These are phyloP conservation scores for Melanophora roralis DNA, from an alignment of 2,888 invertebrate genomes.

Conservation along the genomic window DNA sequence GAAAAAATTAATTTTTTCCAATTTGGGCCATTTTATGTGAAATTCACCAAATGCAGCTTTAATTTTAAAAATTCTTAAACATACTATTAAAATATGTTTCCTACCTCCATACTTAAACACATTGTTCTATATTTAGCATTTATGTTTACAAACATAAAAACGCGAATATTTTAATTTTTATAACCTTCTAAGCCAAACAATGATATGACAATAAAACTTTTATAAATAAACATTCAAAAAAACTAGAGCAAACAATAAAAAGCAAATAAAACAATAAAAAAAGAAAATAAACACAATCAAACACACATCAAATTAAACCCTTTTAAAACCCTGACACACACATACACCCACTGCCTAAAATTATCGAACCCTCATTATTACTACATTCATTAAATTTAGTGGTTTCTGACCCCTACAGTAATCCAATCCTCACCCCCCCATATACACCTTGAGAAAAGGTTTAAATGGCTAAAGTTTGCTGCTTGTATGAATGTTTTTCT, in stretches of 20 bases:
- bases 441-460: neutral
- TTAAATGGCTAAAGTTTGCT: neutral
- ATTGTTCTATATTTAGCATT: too few species aligned
- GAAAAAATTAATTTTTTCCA: too few species aligned
- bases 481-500: neutral
- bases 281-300: neutral
- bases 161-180: too few species aligned
- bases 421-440: neutral
- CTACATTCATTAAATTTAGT: neutral
- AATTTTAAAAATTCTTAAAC: too few species aligned
- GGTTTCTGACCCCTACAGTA: neutral
- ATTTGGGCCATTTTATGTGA: too few species aligned
- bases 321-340: slow-evolving; percentile 10
- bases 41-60: too few species aligned
- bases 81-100: too few species aligned
- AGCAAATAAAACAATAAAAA: neutral
- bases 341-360: neutral
- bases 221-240: slow-evolving; percentile 3
- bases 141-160: too few species aligned
- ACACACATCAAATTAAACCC: slow-evolving; percentile 34
- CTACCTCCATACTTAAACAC: too few species aligned
- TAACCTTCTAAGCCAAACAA: slow-evolving; percentile 7
- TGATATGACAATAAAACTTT: slow-evolving; percentile 33
- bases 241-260: slow-evolving; percentile 37
- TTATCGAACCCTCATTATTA: neutral